phyloP scores from a whole-genome alignment of 2,113 vertebrate genomes.

The Mastomys natalensis region DNA sequence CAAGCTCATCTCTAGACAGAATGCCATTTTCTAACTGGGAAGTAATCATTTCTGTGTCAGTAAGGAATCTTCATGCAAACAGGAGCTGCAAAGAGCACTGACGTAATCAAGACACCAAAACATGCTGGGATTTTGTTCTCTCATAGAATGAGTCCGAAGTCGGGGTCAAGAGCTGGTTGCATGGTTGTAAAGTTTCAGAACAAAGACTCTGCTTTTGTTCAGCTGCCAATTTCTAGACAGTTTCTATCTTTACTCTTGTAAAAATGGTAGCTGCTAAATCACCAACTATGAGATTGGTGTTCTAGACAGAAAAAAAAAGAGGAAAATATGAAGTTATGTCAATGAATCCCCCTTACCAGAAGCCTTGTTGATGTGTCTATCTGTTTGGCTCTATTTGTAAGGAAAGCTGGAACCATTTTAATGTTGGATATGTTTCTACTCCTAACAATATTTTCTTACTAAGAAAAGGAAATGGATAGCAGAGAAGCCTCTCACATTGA shows the following conservation, averaged over 20 bases:
- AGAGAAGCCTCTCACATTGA: neutral
- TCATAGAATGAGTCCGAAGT: neutral
- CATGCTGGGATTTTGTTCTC: neutral
- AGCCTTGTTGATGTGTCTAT: neutral
- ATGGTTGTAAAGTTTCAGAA: neutral
- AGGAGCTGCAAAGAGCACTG: neutral
- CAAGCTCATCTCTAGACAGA: neutral
- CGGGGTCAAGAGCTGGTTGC: neutral
- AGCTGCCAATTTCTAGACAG: neutral
- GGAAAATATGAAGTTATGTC: neutral
- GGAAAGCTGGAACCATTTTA: neutral
- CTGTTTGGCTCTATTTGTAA: neutral
- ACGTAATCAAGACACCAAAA: conserved; percentile 8
- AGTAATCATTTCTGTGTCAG: neutral
- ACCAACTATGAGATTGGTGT: neutral
- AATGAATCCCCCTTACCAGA: neutral
- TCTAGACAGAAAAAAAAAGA: neutral
- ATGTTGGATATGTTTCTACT: neutral
- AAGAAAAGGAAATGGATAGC: neutral
- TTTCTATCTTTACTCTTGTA: neutral
- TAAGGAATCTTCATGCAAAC: neutral
- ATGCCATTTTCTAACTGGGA: neutral
- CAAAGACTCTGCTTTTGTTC: neutral
- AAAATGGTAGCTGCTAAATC: neutral
- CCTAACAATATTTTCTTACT: neutral